Evolutionary conservation across 2,888 invertebrate species (phyloP), one percentile per base, ranked within the genome.

Genomic region (Perdita meconis): DNA sequence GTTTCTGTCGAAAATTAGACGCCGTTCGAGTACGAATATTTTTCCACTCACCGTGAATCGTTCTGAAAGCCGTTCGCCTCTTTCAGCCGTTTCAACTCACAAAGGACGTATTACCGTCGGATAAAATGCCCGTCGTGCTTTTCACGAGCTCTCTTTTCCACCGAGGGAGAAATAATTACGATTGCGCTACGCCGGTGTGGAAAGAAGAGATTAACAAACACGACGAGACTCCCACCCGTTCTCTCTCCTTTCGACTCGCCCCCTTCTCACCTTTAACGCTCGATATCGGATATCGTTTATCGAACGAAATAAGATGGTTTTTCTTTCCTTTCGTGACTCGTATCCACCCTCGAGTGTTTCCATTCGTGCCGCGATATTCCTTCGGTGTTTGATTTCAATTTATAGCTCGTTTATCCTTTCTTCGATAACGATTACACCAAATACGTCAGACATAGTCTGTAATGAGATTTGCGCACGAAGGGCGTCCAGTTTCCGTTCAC

Each of bases 91-190:
- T 66, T 65, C 76, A 56, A 19, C 12, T 55, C 61, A 70, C 78
- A 78, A 78, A 78, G 66, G 60, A 63, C 69, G 76, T 63, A 75
- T 78, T 78, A 78, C 57, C 57, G 30, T 10, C 65, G 44, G 61
- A 75, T 76, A 78, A 76, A 78, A 66, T 76, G 47, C 56, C 65
- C 51, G 56, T 61, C 38, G 56, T 40, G 69, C 60, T 69, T 70
- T 75, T 78, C 65, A 59, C 42, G 53, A 30, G 38, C 50, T 66
- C 70, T 69, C 50, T 61, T 57, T 42, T 55, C 8, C 47, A 16
- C 16, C 22, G 44, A 44, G 51, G 30, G 44, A 36, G 60, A 51
- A 73, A 76, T 78, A 78, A 78, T 78, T 78, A 63, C 69, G 65
- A 75, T 75, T 68, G 68, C 69, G 16, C 44, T 26, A 68, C 40